Base-by-base conservation (phyloP, 2,797 vertebrate species). In the Sebastes kiyomatsui region DNA sequence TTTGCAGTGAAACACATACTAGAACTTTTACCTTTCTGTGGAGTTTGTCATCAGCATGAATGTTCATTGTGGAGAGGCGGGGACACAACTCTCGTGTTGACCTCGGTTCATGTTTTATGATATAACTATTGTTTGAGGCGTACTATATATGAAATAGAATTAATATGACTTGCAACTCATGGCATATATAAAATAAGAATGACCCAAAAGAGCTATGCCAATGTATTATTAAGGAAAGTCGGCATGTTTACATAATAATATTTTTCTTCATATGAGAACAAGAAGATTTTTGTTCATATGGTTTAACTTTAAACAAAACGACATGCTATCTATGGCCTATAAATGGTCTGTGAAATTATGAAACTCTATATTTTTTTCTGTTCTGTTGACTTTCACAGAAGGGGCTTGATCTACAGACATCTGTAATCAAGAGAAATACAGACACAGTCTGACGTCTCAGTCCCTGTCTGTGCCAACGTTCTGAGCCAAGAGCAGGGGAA, bases 381-480 rank as follows among this genome's bases (percentile, higher is more conserved):
- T 49, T 18, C 16, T 79, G 67, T 74, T 75, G 71, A 61, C 68
- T 86, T 83, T 84, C 61, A 70, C 70, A 55, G 65, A 55, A 27
- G 30, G 71, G 28, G 71, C 35, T 58, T 42, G 28, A 83, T 72
- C 67, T 62, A 75, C 78, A 79, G 54, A 60, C 46, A 49, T 74
- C 56, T 62, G 49, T 49, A 88, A 85, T 87, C 77, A 82, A 79
- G 75, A 70, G 30, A 79, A 88, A 66, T 66, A 75, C 67, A 84
- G 68, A 76, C 66, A 59, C 62, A 70, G 64, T 72, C 67, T 61
- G 56, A 80, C 59, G 62, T 88, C 78, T 83, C 67, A 49, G 80
- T 85, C 71, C 46, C 30, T 25, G 6, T 58, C 76, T 69, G 42
- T 60, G 75, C 79, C 82, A 87, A 65, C 22, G 60, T 16, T 61